A percentile compares a stretch with the other conserved stretches of the same genome.
Evolutionary conservation across 2,113 vertebrate species (phyloP).

Genomic region (Ursus arctos): DNA sequence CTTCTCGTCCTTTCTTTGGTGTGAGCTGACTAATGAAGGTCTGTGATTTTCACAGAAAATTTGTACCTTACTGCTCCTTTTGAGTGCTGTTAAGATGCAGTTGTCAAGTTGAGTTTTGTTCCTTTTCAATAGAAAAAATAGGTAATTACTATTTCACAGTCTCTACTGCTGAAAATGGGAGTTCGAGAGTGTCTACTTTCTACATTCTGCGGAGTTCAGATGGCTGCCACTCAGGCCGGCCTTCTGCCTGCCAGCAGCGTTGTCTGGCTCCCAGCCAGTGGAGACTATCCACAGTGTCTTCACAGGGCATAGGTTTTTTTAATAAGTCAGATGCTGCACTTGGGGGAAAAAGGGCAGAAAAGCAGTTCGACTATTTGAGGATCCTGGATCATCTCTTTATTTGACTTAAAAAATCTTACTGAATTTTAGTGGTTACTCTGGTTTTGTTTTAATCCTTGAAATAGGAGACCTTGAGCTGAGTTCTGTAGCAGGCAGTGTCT

Average conservation of each 20-base stretch:
- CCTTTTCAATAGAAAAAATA: slow-evolving; percentile 69
- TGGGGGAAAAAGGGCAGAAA: not conserved
- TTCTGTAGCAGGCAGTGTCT: not conserved
- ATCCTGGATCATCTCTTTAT: slow-evolving; percentile 8
- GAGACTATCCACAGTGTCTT: not conserved
- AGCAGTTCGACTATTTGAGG: not conserved
- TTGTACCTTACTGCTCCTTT: slow-evolving; percentile 27
- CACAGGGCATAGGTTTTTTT: not conserved
- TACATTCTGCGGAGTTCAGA: not conserved
- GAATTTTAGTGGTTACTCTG: not conserved
- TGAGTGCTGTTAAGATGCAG: slow-evolving; percentile 66
- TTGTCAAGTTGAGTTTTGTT: slow-evolving; percentile 70
- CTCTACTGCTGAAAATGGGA: slow-evolving; percentile 66
- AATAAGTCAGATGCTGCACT: not conserved
- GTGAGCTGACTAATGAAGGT: slow-evolving; percentile 59
- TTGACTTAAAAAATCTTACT: slow-evolving; percentile 8
- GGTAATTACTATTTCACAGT: slow-evolving; percentile 77
- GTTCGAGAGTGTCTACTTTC: slow-evolving; percentile 22
- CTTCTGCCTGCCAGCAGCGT: slow-evolving; percentile 23
- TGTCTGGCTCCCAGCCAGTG: not conserved
- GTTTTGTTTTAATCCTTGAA: not conserved
- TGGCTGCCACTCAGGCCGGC: slow-evolving; percentile 50
- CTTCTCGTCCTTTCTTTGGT: slow-evolving; percentile 63
- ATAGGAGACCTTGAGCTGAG: not conserved
- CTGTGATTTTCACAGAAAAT: slow-evolving; percentile 70